phyloP scores from a whole-genome alignment of 2,797 vertebrate genomes.

The Sebastes oblongus region DNA sequence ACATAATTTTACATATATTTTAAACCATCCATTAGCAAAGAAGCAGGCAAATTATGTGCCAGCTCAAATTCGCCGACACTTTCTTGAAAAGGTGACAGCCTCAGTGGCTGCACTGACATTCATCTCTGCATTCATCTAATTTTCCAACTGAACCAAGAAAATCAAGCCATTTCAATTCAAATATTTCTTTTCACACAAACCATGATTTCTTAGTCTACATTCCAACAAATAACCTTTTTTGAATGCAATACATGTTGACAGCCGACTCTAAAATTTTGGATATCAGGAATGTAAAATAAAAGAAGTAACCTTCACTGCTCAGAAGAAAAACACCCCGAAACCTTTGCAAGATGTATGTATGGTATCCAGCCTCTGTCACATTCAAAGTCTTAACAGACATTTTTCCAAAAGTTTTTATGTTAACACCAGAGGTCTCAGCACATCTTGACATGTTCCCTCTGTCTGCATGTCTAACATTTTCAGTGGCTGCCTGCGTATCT shows the following conservation, averaged over 20 bases:
- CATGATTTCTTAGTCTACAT: neutral
- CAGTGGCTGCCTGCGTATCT: neutral
- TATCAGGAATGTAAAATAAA: neutral
- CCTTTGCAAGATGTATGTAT: neutral
- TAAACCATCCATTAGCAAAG: neutral
- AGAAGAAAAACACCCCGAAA: neutral
- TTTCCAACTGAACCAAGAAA: neutral
- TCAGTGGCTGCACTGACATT: neutral
- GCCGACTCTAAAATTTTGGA: neutral
- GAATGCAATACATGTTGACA: neutral
- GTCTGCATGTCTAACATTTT: neutral
- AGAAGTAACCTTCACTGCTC: neutral
- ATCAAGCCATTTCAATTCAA: neutral
- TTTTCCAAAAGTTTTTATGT: neutral
- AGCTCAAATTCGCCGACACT: neutral
- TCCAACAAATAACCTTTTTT: neutral
- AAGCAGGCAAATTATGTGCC: neutral
- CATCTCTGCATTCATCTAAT: neutral
- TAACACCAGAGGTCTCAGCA: neutral
- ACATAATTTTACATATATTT: neutral
- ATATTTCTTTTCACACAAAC: neutral
- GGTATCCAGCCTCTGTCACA: neutral
- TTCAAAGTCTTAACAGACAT: neutral
- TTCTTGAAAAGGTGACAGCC: neutral
- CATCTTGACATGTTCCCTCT: neutral